Evolutionary conservation across 2,888 invertebrate genomes (phyloP).

Genomic region (Aplocera efformata): DNA sequence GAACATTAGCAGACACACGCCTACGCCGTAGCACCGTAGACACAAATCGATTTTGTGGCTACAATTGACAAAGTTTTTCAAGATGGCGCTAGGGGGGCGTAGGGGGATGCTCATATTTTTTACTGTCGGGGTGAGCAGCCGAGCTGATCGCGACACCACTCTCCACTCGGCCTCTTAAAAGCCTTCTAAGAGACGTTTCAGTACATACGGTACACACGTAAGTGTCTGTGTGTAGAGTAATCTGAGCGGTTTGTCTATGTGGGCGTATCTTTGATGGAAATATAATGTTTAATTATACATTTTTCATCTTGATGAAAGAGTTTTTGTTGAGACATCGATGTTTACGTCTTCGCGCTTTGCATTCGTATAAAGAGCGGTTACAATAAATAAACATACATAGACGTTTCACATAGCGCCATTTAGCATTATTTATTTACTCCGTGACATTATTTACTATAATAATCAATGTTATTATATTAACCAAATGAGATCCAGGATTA

Average conservation of each 20-base stretch:
- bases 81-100: slow-evolving; percentile 64
- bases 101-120: slow-evolving; percentile 78
- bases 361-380: no score
- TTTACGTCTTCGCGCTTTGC: no score
- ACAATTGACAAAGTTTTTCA: slow-evolving; percentile 77
- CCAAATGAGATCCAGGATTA: no score
- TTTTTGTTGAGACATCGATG: no score
- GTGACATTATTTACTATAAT: no score
- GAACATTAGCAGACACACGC: slow-evolving; percentile 15
- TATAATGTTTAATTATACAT: not conserved
- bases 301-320: no score
- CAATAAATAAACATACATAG: no score
- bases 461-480: no score
- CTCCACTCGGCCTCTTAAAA: slow-evolving; percentile 79
- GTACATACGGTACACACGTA: slow-evolving; percentile 57
- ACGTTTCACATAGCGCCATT: no score
- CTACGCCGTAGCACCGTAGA: slow-evolving; percentile 48
- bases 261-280: slow-evolving; percentile 11
- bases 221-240: slow-evolving; percentile 58
- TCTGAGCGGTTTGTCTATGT: slow-evolving; percentile 30
- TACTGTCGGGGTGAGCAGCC: slow-evolving; percentile 80
- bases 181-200: slow-evolving; percentile 63
- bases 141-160: slow-evolving; percentile 77
- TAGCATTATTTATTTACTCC: no score
- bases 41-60: slow-evolving; percentile 76